Evolutionary conservation across 2,888 invertebrate species (phyloP), one percentile per base, ranked within the genome.

Genomic region (Scaptomyza reducta): DNA sequence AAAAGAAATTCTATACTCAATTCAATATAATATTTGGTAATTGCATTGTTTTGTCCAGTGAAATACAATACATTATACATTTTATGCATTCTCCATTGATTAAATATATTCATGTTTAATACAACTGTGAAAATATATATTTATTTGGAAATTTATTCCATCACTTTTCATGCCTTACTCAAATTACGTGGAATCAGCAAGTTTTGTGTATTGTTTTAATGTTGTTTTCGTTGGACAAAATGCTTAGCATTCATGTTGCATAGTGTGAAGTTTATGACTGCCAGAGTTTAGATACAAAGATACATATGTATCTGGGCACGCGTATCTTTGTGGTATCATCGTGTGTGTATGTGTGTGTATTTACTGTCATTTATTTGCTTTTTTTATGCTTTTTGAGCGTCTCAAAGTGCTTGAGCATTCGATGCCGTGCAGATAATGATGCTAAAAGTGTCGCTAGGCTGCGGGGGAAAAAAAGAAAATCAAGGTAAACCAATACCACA

Each of bases 361-460:
- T 76, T 31, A 9, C 66, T 74, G 77, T 61, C 79, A 79, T 81
- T 85, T 82, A 81, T 84, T 79, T 74, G 72, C n/a, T 68, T 66
- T 79, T 82, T 82, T 79, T 77, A 85, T 83, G 77, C 72, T 77
- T 82, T 77, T 75, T 71, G 65, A 85, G 66, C 77, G 82, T 85
- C 77, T 88, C 82, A 88, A 87, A 79, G 82, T 70, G 77, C 73
- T 87, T 76, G 71, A 84, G 79, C 77, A 70, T 76, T 64, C 84
- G 82, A 79, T 88, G 77, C 66, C 74, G 70, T 71, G 78, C 76
- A 86, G 86, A 88, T 88, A 88, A 88, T 88, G 86, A 86, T 87
- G 86, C 80, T 65, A 70, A 81, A 82, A 86, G 86, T 83, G 79
- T 79, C 85, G 75, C 70, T 49, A 54, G 62, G 54, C 46, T 50